These are phyloP conservation scores for Upupa epops DNA, from an alignment of 2,113 vertebrate species.

Conservation along the genomic window DNA sequence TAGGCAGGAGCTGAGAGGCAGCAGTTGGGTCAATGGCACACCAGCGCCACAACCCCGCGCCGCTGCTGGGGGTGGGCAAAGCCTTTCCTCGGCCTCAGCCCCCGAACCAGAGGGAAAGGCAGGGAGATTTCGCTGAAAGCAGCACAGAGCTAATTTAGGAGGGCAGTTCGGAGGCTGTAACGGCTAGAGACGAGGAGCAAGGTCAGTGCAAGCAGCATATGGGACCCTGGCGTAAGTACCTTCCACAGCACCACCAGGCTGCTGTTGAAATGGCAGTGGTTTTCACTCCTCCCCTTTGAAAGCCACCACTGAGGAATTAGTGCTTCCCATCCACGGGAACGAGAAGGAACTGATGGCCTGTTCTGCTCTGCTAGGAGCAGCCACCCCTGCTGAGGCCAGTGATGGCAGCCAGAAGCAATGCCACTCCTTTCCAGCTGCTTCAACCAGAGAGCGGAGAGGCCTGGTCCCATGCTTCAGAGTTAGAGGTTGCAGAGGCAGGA, in stretches of 20 bases:
- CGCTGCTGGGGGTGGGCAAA: neutral
- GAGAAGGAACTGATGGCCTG: neutral
- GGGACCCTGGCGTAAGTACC: neutral
- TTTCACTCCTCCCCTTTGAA: neutral
- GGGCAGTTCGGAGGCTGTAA: neutral
- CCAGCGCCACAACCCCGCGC: neutral
- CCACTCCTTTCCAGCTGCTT: neutral
- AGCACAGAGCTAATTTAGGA: neutral
- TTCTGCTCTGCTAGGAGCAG: neutral
- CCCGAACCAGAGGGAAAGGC: neutral
- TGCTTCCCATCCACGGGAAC: neutral
- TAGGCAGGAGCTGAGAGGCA: neutral
- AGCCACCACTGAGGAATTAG: neutral
- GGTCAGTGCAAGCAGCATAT: neutral
- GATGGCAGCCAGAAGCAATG: neutral
- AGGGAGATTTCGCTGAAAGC: neutral
- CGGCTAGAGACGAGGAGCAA: constrained; percentile 16
- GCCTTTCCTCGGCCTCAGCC: neutral
- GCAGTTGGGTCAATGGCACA: neutral
- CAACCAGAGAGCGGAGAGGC: neutral
- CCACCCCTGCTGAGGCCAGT: neutral
- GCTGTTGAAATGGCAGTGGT: neutral
- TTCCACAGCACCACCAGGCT: neutral
- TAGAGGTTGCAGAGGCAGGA: neutral
- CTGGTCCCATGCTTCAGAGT: neutral